Conservation (phyloP, 2,797 vertebrate species). For the Phoxinus dragarum region DNA sequence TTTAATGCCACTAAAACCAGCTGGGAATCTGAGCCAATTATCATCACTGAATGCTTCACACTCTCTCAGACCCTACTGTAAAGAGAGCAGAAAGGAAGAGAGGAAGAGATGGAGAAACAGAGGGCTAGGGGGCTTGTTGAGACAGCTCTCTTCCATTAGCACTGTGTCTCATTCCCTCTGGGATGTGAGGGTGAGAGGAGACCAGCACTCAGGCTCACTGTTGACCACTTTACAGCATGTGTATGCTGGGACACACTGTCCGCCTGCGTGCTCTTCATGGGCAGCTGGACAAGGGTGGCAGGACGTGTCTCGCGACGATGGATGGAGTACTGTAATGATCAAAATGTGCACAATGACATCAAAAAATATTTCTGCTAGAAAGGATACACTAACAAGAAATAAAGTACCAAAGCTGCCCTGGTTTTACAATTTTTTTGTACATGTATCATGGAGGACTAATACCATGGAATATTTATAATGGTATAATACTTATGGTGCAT, state of each 20-base stretch:
- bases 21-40: constrained; percentile 63
- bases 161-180: constrained; percentile 42
- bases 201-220: constrained; percentile 26
- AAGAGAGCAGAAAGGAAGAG: constrained; percentile 20
- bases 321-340: neutral
- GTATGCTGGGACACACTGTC: constrained; percentile 6
- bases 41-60: constrained; percentile 58
- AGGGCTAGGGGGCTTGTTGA: constrained; percentile 43
- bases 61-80: constrained; percentile 51
- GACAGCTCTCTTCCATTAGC: constrained; percentile 56
- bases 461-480: neutral
- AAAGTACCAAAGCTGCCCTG: neutral
- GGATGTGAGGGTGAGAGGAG: constrained; percentile 24
- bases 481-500: neutral
- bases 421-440: neutral
- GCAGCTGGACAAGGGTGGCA: constrained; percentile 13
- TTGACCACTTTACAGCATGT: constrained; percentile 34
- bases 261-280: neutral
- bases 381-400: neutral
- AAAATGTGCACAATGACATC: neutral
- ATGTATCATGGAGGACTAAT: neutral
- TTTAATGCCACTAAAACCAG: constrained; percentile 60
- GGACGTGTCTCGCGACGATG: neutral
- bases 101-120: constrained; percentile 29
- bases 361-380: neutral